phyloP scores from a whole-genome alignment of 2,888 invertebrate genomes.

The Trypoxylon attenuatum region DNA sequence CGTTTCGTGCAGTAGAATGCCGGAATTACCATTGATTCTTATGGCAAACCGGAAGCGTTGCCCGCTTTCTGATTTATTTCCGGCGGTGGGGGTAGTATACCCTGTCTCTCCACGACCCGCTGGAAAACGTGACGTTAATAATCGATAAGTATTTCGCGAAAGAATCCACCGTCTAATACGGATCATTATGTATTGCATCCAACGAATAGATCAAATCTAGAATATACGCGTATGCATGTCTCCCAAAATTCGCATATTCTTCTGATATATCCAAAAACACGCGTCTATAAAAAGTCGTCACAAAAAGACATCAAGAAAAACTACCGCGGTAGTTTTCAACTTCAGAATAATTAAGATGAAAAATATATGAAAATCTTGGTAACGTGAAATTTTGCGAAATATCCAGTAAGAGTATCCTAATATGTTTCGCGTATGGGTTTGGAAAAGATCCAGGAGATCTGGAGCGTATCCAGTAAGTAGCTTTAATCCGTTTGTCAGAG shows the following conservation, averaged over 20 bases:
- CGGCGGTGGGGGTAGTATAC: neutral
- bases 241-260: too few species aligned
- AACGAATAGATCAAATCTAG: too few species aligned
- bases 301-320: too few species aligned
- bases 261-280: too few species aligned
- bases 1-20: constrained; percentile 27
- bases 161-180: neutral
- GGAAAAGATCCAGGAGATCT: constrained; percentile 26
- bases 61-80: constrained; percentile 28
- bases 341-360: neutral
- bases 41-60: constrained; percentile 8
- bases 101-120: constrained; percentile 5
- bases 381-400: constrained; percentile 4
- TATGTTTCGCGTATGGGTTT: constrained; percentile 8
- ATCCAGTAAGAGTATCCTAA: neutral
- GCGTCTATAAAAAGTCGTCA: too few species aligned
- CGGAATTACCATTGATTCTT: constrained; percentile 41
- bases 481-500: constrained; percentile 30
- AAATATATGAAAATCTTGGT: neutral
- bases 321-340: too few species aligned
- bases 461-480: constrained; percentile 22
- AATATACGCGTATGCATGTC: too few species aligned
- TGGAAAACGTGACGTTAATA: constrained; percentile 30
- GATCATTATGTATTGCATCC: too few species aligned
- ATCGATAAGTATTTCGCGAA: constrained; percentile 17